Base-by-base conservation (phyloP, 2,888 invertebrate genomes). In the Pseudanteris insignis region DNA sequence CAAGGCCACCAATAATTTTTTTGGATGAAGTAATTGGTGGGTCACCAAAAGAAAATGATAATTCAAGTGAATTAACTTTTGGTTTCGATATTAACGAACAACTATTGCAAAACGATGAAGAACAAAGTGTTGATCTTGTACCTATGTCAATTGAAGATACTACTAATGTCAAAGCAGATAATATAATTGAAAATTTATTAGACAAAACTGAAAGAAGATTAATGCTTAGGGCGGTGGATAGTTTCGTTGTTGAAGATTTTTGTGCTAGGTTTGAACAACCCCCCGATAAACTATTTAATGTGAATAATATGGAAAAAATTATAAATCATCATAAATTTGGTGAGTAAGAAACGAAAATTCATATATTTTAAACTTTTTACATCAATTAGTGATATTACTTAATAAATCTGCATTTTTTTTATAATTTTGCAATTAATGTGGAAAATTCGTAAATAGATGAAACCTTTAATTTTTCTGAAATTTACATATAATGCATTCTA, bases 81-180 rank as follows among this genome's bases (percentile, higher is more conserved):
- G 91, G 91, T 8, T 90, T 90, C 80, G 90, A 89, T 74, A 82
- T 90, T 58, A 89, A 90, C 81, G 88, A 89, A 79, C 87, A 88
- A 76, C 82, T 90, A 70, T 81, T 90, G 70, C 82, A 83, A 55
- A 82, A 82, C 2, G 80, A 79, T 18, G 73, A 75, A 12, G 73
- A 73, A n/a, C 62, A 54, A 18, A 57, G 63, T 24, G 10, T 25
- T 8, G 57, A 58, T n/a, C 30, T 32, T 25, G 48, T 44, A 18
- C 32, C 58, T 37, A 37, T 43, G 15, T 34, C 34, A 9, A 21
- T 29, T 2, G 58, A 50, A 5, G 38, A 34, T 1, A 21, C 9
- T 28, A 3, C 26, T 4, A 50, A 50, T 2, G 21, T 9, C 9
- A 21, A 13, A 21, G 24, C 26, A 6, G 55, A 55, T 5, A 34